These are phyloP conservation scores for Kryptopterus vitreolus DNA, from an alignment of 2,797 vertebrate genomes.

Conservation along the genomic window DNA sequence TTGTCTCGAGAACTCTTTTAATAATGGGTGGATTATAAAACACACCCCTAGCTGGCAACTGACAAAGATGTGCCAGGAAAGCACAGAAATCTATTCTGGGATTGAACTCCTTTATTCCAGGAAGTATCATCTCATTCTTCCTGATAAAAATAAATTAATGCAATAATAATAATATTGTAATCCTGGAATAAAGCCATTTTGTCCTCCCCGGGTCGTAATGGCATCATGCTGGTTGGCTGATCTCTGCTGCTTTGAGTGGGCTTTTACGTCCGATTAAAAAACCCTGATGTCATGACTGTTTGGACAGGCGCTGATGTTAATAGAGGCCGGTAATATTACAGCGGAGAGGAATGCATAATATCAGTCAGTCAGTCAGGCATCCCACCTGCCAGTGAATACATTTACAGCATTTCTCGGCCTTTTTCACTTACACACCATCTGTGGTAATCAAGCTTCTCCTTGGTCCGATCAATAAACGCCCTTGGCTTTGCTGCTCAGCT, in stretches of 20 bases:
- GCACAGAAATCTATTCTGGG: neutral
- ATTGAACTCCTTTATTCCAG: conserved; percentile 7
- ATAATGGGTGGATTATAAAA: neutral
- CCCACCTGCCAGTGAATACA: conserved; percentile 44
- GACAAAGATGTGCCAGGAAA: neutral
- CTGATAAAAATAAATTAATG: conserved; percentile 41
- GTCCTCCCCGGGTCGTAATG: conserved; percentile 53
- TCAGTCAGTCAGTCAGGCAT: conserved; percentile 18
- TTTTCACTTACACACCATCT: conserved; percentile 27
- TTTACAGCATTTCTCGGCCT: conserved; percentile 14
- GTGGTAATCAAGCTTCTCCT: conserved; percentile 36
- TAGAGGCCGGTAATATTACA: conserved; percentile 23
- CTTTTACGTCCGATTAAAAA: conserved; percentile 75
- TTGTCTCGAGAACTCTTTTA: neutral
- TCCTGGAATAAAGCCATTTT: conserved; percentile 46
- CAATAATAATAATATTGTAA: conserved; percentile 55
- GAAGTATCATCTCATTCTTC: neutral
- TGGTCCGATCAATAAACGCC: conserved; percentile 42
- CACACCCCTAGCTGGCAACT: neutral
- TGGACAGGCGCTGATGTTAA: conserved; percentile 57
- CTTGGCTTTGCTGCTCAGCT: conserved; percentile 26
- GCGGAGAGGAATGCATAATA: conserved; percentile 3
- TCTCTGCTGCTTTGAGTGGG: conserved; percentile 66
- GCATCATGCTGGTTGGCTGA: conserved; percentile 44
- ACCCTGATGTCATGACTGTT: conserved; percentile 61